phyloP scores from a whole-genome alignment of 2,888 invertebrate genomes.

The Serripes groenlandicus region DNA sequence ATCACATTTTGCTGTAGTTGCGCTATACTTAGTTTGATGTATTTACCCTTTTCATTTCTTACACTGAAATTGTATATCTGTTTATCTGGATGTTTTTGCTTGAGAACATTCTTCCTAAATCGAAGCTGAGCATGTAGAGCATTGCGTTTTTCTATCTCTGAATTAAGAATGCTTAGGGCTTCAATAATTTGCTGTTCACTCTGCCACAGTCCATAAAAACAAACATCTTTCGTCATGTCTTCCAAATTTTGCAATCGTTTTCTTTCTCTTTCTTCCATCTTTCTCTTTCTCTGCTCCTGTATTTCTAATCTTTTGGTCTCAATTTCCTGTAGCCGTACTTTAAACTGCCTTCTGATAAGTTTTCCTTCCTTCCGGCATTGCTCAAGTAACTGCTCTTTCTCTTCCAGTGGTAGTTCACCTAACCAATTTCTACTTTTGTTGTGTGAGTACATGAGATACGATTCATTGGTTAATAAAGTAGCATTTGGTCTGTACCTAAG shows the following conservation, averaged over 20 bases:
- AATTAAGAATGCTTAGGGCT: slow-evolving; percentile 28
- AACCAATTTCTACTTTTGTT: slow-evolving; percentile 64
- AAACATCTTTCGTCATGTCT: slow-evolving; percentile 55
- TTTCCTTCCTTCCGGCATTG: slow-evolving; percentile 45
- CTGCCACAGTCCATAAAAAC: slow-evolving; percentile 66
- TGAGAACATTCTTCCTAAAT: slow-evolving; percentile 49
- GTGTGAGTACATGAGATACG: slow-evolving; percentile 50
- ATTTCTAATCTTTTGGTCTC: slow-evolving; percentile 45
- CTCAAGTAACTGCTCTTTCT: slow-evolving; percentile 39
- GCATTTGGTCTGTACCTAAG: slow-evolving; percentile 55
- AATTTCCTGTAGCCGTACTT: slow-evolving; percentile 46
- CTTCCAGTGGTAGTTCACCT: slow-evolving; percentile 13
- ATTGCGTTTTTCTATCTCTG: slow-evolving; percentile 31
- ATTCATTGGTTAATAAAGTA: slow-evolving; percentile 52
- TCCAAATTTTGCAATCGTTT: slow-evolving; percentile 46
- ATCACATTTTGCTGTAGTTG: slow-evolving; percentile 29
- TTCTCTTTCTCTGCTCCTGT: slow-evolving; percentile 27
- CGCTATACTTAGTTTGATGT: slow-evolving; percentile 6
- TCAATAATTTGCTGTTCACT: slow-evolving; percentile 55
- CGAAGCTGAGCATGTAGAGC: slow-evolving; percentile 43
- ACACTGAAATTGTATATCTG: slow-evolving; percentile 39
- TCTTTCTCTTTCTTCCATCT: slow-evolving; percentile 45
- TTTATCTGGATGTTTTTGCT: slow-evolving; percentile 41
- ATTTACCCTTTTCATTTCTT: slow-evolving; percentile 31
- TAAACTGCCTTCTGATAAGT: slow-evolving; percentile 40